phyloP scores from a whole-genome alignment of 2,888 invertebrate species.

The Priocnemis perturbator region DNA sequence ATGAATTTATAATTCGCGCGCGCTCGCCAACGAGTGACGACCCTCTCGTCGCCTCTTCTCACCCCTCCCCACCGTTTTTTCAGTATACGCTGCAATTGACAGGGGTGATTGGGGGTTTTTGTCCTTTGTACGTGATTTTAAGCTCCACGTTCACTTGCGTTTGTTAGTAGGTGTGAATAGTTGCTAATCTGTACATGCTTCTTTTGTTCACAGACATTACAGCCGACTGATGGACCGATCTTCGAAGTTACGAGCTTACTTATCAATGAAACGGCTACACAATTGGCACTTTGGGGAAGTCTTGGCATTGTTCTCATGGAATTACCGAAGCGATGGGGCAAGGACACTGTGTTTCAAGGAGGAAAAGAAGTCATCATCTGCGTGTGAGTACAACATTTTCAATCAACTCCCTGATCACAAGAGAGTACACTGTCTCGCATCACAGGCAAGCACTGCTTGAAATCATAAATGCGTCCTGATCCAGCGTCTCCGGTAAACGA shows the following conservation, averaged over 20 bases:
- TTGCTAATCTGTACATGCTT: too few species aligned
- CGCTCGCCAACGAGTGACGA: constrained; percentile 23
- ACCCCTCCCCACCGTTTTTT: constrained; percentile 17
- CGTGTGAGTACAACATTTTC: constrained; percentile 78
- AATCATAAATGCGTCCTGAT: not conserved
- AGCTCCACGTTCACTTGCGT: too few species aligned
- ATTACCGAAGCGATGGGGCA: constrained; percentile 84
- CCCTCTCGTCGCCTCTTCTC: constrained; percentile 26
- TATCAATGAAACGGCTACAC: constrained; percentile 81
- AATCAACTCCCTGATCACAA: too few species aligned
- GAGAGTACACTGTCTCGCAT: too few species aligned
- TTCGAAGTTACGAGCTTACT: constrained; percentile 83
- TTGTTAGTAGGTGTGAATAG: too few species aligned
- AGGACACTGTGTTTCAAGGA: constrained; percentile 81
- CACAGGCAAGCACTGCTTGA: too few species aligned
- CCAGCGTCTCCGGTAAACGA: too few species aligned
- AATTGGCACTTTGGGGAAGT: constrained; percentile 83
- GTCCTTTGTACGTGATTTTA: too few species aligned
- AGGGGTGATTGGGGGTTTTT: too few species aligned
- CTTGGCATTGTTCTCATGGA: constrained; percentile 83
- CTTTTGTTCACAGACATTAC: constrained; percentile 80
- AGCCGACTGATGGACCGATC: constrained; percentile 82
- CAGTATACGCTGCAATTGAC: too few species aligned
- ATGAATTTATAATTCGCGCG: constrained; percentile 62
- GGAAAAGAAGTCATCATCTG: constrained; percentile 83